Evolutionary conservation across 2,797 vertebrate species (phyloP).

Genomic region (Eutrigla gurnardus): DNA sequence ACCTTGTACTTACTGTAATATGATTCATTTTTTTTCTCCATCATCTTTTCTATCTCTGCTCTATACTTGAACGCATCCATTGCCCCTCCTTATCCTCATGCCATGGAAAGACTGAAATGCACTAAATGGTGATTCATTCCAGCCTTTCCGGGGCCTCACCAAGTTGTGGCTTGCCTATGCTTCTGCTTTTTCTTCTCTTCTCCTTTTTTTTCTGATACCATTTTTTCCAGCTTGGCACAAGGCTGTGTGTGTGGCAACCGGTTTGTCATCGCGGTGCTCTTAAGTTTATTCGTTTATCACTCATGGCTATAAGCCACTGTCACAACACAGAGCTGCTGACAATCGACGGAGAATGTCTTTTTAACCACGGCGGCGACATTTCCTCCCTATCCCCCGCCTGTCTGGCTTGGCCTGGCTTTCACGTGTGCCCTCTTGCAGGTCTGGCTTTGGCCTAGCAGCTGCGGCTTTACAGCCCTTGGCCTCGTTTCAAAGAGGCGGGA

Average conservation of each 20-base stretch:
- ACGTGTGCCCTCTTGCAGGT: constrained; percentile 59
- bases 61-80: constrained; percentile 30
- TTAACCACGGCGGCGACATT: constrained; percentile 41
- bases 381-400: constrained; percentile 25
- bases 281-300: constrained; percentile 61
- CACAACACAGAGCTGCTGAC: constrained; percentile 49
- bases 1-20: constrained; percentile 23
- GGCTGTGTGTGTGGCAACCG: constrained; percentile 35
- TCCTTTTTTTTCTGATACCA: constrained; percentile 58
- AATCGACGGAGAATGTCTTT: constrained; percentile 47
- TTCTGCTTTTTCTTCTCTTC: constrained; percentile 76
- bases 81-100: constrained; percentile 37
- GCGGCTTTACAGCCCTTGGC: constrained; percentile 78
- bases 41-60: constrained; percentile 42
- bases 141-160: constrained; percentile 71
- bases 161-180: constrained; percentile 62
- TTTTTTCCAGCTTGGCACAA: constrained; percentile 65
- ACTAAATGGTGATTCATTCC: constrained; percentile 72
- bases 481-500: constrained; percentile 70
- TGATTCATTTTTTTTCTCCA: constrained; percentile 7
- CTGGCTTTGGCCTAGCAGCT: constrained; percentile 79
- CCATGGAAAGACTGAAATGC: constrained; percentile 74
- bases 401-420: constrained; percentile 43
- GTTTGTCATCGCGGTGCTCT: constrained; percentile 37
- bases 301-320: constrained; percentile 44